Conservation (phyloP, 2,888 invertebrate species). For the Alviniconcha strummeri region DNA sequence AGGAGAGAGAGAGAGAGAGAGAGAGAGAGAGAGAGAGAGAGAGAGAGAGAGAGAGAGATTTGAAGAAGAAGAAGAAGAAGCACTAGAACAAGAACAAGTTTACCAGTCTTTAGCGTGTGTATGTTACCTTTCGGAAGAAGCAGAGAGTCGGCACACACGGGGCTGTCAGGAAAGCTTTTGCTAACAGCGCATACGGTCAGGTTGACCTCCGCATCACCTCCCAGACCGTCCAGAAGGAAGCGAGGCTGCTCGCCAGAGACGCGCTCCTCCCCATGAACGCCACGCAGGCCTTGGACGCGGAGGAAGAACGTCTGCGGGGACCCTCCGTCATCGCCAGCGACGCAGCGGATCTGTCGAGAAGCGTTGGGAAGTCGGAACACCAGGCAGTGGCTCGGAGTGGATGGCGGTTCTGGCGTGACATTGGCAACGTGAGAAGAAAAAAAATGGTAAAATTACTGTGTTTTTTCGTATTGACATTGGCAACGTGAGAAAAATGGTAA, state of each 20-base stretch:
- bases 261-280: background rate
- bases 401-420: background rate
- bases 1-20: background rate
- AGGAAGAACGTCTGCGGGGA: conserved; percentile 12
- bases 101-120: too few species aligned
- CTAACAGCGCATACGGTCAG: background rate
- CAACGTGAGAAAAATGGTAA: too few species aligned
- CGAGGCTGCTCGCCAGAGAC: background rate
- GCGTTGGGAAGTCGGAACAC: background rate
- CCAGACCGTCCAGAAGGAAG: background rate
- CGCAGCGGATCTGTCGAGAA: conserved; percentile 14
- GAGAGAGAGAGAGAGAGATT: too few species aligned
- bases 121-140: too few species aligned
- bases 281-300: conserved; percentile 2
- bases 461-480: too few species aligned
- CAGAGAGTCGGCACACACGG: too few species aligned
- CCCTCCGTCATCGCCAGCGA: background rate
- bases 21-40: background rate
- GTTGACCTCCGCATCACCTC: background rate
- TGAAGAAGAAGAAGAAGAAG: too few species aligned
- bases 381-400: background rate
- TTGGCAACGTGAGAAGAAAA: too few species aligned
- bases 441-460: too few species aligned
- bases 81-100: too few species aligned
- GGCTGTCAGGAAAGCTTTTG: too few species aligned